Conservation (phyloP, 2,113 vertebrate species). For the Eptatretus burgeri region DNA sequence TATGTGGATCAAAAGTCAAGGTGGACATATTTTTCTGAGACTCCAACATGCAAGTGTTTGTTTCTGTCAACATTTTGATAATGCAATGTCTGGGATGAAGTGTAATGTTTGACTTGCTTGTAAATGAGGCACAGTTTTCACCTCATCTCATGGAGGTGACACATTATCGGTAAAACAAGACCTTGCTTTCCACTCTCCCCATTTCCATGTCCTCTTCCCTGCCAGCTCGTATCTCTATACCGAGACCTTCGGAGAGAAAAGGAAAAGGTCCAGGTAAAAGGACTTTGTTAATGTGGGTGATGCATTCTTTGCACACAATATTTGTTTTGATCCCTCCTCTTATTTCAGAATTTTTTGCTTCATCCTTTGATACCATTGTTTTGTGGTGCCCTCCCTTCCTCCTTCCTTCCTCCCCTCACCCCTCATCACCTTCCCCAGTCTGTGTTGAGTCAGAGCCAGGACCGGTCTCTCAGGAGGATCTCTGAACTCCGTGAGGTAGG, state of each 20-base stretch:
- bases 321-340: not conserved
- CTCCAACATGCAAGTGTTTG: no score
- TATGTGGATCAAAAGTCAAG: no score
- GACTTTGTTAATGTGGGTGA: not conserved
- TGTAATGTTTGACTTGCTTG: not conserved
- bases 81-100: not conserved
- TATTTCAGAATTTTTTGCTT: not conserved
- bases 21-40: no score
- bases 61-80: not conserved
- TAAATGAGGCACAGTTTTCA: not conserved
- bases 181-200: no score
- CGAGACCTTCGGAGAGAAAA: conserved; percentile 54
- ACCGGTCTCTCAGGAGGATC: conserved; percentile 73
- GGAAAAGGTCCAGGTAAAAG: conserved; percentile 60
- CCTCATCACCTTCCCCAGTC: conserved; percentile 19
- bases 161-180: no score
- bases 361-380: not conserved
- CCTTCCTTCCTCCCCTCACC: not conserved
- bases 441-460: conserved; percentile 78
- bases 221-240: conserved; percentile 49
- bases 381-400: not conserved
- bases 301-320: not conserved
- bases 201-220: no score
- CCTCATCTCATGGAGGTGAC: not conserved
- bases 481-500: conserved; percentile 60